phyloP scores from a whole-genome alignment of 1,140 invertebrate species.

The Bombus impatiens region DNA sequence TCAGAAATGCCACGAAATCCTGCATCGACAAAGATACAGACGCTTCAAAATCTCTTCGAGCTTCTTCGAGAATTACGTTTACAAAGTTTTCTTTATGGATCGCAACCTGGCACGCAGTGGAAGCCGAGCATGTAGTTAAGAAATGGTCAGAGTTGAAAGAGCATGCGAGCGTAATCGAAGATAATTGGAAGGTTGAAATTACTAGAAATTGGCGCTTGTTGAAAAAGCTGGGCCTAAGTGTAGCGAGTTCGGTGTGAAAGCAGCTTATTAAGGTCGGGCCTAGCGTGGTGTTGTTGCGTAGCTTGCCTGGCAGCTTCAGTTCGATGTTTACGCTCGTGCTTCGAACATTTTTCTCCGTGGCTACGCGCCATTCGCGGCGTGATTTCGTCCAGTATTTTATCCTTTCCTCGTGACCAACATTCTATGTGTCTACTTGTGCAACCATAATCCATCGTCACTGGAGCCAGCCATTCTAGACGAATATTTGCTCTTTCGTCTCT shows the following conservation, averaged over 20 bases:
- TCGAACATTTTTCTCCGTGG: conserved; percentile 71
- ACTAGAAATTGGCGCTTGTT: neutral
- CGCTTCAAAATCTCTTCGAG: neutral
- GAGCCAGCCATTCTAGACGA: conserved; percentile 9
- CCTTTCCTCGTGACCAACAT: neutral
- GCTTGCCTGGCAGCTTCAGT: conserved; percentile 72
- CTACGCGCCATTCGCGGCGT: conserved; percentile 7
- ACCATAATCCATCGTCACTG: neutral
- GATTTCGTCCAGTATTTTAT: neutral
- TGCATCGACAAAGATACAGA: neutral
- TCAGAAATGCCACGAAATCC: neutral
- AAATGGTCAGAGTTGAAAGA: neutral
- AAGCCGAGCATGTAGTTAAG: too few relatives aligned
- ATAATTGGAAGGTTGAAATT: neutral
- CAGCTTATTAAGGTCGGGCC: conserved; percentile 65
- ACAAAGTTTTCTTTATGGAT: neutral
- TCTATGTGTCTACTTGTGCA: neutral
- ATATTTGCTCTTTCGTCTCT: neutral
- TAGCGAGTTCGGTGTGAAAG: conserved; percentile 64
- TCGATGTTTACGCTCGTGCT: conserved; percentile 76
- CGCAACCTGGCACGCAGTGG: too few relatives aligned
- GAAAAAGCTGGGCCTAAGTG: neutral
- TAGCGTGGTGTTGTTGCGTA: conserved; percentile 68
- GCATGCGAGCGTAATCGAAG: neutral
- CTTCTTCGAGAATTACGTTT: neutral